Evolutionary conservation across 2,888 invertebrate species (phyloP), one percentile per base, ranked within the genome.

Genomic region (Lacanobia wlatinum): DNA sequence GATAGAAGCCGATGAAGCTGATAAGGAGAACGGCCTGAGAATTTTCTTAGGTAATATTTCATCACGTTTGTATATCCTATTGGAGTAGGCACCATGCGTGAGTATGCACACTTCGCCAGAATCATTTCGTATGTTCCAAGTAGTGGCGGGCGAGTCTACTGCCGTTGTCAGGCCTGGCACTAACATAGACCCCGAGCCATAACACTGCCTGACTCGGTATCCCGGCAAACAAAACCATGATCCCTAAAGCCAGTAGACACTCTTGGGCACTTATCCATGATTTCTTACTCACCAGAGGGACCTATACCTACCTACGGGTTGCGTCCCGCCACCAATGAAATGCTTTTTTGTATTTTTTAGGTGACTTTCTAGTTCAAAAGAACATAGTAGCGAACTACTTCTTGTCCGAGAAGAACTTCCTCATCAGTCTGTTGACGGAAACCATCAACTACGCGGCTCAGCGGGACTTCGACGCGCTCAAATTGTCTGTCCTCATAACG

Each of bases 391-490:
- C 76, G 2, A 94, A 93, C 80, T 90, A 89, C 84, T 88, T 89
- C 59, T 56, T 95, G 14, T 86, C 90, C 0, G 95, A 96, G 73
- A 94, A 89, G 79, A 80, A 83, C 0, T 95, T 92, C 70, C 90
- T 96, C 0, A 74, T 91, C 46, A 89, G 84, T 43, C 82, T 95
- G 0, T 65, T 95, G 8, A 68, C 46, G 0, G 94, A 96, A 80
- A 84, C 88, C 0, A 90, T 94, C 34, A 92, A 92, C 61, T 96
- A 95, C 78, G 92, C 93, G 0, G 95, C 95, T 0, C 92, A 92
- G 66, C 87, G 91, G 6, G 89, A 94, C 50, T 95, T 94, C 82
- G 70, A 86, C 63, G 90, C 92, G 0, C 78, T 70, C 71, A 94
- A 95, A 70, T 83, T 96, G 53, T 88, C 94, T 0, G 90, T 90